Evolutionary conservation across 92 coral and sea anemone species (phyloP), one percentile per base, ranked within the genome.

Genomic region (Metridium senile): DNA sequence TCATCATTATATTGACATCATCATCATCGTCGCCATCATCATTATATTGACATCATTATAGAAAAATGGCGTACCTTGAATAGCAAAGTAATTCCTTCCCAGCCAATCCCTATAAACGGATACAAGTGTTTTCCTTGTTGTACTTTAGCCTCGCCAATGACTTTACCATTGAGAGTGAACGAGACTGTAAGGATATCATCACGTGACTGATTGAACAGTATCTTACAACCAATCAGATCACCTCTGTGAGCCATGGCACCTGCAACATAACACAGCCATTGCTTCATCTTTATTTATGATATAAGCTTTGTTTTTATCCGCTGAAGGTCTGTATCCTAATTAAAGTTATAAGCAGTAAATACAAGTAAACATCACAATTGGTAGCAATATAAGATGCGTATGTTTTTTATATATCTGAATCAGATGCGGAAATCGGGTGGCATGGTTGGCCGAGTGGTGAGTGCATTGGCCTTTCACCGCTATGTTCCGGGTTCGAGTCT

Each of bases 231-330:
- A 58, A 58, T 28, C 6, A 58, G 26, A 28, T 58, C 66, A 22
- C 66, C 66, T 18, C 66, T 28, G 66, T 58, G 66, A 22, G 66
- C 66, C 66, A 58, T 58, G 66, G 66, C 26, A 6, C 31, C 66
- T 58, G 26, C 4, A 58, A 28, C 10, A 51, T 16, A 13, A 51
- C n/a, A n/a, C n/a, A n/a, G n/a, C n/a, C n/a, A n/a, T n/a, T n/a
- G n/a, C n/a, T 13, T 39, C 49, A 13, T 39, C 8, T 39, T 4
- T 39, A 4, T 39, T 39, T 39, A 39, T 39, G 13, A 13, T 13
- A 13, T 4, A 39, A 39, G 13, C 49, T 6, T 39, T 39, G 13
- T 4, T 39, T 39, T 4, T 39, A 39, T 39, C 8, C 8, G 6
- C 13, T 39, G 13, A 4, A 39, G 13, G 13, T 39, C 13, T 39